Percentiles rank a stretch among this genome's conserved stretches.
Evolutionary conservation across 1,140 invertebrate genomes (phyloP).

Genomic region (Panonychus citri): DNA sequence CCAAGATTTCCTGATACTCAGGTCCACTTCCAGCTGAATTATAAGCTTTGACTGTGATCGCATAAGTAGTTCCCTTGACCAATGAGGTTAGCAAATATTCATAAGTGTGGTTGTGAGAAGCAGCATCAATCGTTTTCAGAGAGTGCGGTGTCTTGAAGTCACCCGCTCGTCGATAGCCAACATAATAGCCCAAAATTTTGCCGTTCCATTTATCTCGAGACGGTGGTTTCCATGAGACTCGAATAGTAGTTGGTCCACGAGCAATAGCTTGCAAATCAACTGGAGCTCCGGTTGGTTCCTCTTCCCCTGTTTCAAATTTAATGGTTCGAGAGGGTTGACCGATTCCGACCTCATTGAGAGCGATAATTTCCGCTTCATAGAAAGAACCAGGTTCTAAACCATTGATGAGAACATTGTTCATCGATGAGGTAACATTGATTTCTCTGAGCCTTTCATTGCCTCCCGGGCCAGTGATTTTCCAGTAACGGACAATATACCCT

Average conservation of each 20-base stretch:
- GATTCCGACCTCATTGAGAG: conserved; percentile 29
- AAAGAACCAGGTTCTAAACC: conserved; percentile 22
- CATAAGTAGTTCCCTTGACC: conserved; percentile 15
- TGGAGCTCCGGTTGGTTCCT: conserved; percentile 30
- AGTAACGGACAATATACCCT: conserved; percentile 67
- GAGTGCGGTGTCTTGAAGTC: background rate
- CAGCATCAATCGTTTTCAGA: conserved; percentile 18
- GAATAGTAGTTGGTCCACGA: conserved; percentile 68
- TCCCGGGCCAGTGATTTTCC: conserved; percentile 36
- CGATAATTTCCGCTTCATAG: conserved; percentile 23
- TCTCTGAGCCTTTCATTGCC: conserved; percentile 14
- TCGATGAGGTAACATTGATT: conserved; percentile 14
- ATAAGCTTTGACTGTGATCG: conserved; percentile 16
- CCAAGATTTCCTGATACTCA: conserved; percentile 14
- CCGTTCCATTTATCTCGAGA: conserved; percentile 71
- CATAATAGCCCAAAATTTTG: conserved; percentile 54
- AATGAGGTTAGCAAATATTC: conserved; percentile 16
- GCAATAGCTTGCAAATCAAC: conserved; percentile 52
- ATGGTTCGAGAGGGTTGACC: conserved; percentile 63
- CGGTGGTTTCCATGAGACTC: conserved; percentile 81
- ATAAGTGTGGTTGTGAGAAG: background rate
- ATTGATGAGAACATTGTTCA: conserved; percentile 17
- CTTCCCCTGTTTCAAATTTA: conserved; percentile 53
- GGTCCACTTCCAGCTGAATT: conserved; percentile 17
- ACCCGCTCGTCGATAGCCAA: conserved; percentile 49